These are phyloP conservation scores for Dryobota labecula DNA, from an alignment of 2,888 invertebrate genomes.

Conservation along the genomic window DNA sequence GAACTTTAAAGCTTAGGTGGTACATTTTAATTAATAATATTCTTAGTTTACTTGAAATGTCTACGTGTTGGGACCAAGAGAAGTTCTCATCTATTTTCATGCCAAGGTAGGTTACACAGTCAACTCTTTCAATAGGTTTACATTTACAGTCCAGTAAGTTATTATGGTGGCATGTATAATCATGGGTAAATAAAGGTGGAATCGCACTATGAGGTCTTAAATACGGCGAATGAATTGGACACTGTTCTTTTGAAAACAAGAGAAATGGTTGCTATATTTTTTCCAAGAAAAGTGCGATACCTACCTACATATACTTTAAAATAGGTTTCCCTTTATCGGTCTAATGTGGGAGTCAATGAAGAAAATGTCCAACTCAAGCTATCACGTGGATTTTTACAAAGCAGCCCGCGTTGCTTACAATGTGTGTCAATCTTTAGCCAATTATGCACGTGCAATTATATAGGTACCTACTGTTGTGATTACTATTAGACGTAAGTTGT, in stretches of 20 bases:
- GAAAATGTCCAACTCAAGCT: not conserved
- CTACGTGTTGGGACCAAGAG: too few species aligned
- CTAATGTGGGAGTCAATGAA: not conserved
- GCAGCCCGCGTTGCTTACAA: constrained; percentile 10
- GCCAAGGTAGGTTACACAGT: too few species aligned
- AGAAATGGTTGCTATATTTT: not conserved
- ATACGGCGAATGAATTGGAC: too few species aligned
- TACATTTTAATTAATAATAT: too few species aligned
- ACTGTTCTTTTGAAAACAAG: not conserved
- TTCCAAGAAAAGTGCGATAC: not conserved
- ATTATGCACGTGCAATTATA: not conserved
- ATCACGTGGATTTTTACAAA: constrained; percentile 44
- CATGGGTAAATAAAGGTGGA: too few species aligned
- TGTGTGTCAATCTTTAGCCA: constrained; percentile 10
- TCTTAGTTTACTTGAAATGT: too few species aligned
- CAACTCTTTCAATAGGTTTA: too few species aligned
- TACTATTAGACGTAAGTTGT: not conserved
- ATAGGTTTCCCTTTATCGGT: not conserved
- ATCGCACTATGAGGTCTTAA: too few species aligned
- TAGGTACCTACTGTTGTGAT: not conserved
- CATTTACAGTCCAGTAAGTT: too few species aligned
- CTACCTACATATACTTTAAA: not conserved
- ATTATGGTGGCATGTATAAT: too few species aligned
- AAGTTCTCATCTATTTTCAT: too few species aligned
- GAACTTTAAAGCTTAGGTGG: too few species aligned